Evolutionary conservation across 2,113 vertebrate species (phyloP).

Genomic region (Catagonus wagneri): DNA sequence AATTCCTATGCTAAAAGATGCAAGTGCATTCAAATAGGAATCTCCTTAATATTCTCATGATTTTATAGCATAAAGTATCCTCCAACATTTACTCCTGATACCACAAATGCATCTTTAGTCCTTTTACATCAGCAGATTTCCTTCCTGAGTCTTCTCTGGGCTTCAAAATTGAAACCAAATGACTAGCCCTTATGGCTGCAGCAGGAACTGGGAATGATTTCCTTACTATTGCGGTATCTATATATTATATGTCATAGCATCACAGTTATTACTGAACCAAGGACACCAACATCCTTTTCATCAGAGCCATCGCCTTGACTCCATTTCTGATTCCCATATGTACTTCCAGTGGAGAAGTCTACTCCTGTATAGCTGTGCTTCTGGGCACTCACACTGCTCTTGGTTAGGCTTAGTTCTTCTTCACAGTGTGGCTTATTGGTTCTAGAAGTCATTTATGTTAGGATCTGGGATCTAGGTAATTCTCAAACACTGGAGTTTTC

Average conservation of each 20-base stretch:
- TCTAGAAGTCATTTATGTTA: slow-evolving; percentile 84
- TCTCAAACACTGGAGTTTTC: slow-evolving; percentile 79
- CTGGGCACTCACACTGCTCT: slow-evolving; percentile 62
- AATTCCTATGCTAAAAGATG: slow-evolving; percentile 19
- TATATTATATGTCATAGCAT: slow-evolving; percentile 78
- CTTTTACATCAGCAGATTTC: slow-evolving; percentile 42
- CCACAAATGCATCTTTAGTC: neutral
- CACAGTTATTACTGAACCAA: slow-evolving; percentile 80
- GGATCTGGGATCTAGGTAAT: slow-evolving; percentile 73
- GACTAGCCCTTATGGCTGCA: slow-evolving; percentile 57
- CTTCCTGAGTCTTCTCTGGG: slow-evolving; percentile 51
- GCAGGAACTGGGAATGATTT: slow-evolving; percentile 68
- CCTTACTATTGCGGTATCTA: slow-evolving; percentile 81
- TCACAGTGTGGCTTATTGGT: slow-evolving; percentile 64
- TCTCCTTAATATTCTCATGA: slow-evolving; percentile 14
- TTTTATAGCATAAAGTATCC: neutral
- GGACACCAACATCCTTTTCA: slow-evolving; percentile 75
- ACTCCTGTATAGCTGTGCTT: slow-evolving; percentile 69
- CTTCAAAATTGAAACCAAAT: slow-evolving; percentile 82
- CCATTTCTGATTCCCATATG: slow-evolving; percentile 78
- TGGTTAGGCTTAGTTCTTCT: slow-evolving; percentile 76
- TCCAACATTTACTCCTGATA: slow-evolving; percentile 56
- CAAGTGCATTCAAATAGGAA: slow-evolving; percentile 10
- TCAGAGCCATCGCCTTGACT: slow-evolving; percentile 66
- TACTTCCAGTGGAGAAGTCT: slow-evolving; percentile 70